Base-by-base conservation (phyloP, 2,113 vertebrate genomes). In the Regulus satrapa region DNA sequence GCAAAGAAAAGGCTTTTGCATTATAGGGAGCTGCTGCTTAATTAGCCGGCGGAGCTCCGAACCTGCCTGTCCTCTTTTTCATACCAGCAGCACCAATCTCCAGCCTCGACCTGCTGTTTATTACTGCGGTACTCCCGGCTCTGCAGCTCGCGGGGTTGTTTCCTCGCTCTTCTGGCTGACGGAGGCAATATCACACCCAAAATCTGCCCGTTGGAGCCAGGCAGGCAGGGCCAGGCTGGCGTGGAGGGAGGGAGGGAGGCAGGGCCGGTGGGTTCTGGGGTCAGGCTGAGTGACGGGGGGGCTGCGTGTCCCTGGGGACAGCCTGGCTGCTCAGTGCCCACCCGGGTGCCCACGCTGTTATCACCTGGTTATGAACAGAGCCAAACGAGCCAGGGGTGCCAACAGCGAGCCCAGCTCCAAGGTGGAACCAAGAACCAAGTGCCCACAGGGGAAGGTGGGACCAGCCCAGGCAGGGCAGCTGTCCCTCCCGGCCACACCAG, bases 1-100 rank as follows among this genome's bases (percentile, higher is more conserved):
- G 93, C 84, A 23, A 84, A 94, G 94, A 95, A 97, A 97, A 96
- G 73, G 89, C 95, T 75, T 90, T 94, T 21, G 74, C 96, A 83
- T 95, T 95, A 92, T 24, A 85, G 95, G 92, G 94, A 97, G 90
- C 97, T 92, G 93, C 91, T 85, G 82, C 94, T 97, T 97, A 97
- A 97, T 97, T 97, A 97, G 91, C 79, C 91, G 3, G 79, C 19
- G 12, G 91, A 95, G 92, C 95, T 96, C 89, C 15, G 28, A 94
- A 85, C 93, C 96, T 18, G 64, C 91, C 94, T 69, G 85, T 88
- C 95, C 93, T 93, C 88, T 92, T 96, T 95, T 95, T 97, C 91
- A 94, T 79, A 52, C 49, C 52, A 12, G 91, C 94, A 29, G 89
- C 95, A 92, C 89, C 92, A 91, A 80, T 88, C 95, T 95, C 88